These are phyloP conservation scores for Xiphophorus maculatus DNA, from an alignment of 2,113 vertebrate genomes.

Conservation along the genomic window DNA sequence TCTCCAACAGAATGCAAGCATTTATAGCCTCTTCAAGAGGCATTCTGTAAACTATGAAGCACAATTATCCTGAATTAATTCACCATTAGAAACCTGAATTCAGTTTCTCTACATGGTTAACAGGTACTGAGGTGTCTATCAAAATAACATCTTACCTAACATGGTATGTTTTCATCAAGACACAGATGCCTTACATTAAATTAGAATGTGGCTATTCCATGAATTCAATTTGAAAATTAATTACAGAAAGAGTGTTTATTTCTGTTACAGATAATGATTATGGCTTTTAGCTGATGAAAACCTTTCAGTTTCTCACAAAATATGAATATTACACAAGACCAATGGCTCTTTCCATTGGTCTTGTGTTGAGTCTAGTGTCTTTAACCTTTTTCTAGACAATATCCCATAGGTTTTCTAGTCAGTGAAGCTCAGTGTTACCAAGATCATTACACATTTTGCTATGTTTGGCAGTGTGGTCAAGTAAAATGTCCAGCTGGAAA, in stretches of 20 bases:
- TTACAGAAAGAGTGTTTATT: not conserved
- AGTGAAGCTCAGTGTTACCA: no score
- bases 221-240: not conserved
- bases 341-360: no score
- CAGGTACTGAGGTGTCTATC: not conserved
- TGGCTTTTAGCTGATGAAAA: not conserved
- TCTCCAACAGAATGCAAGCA: slow-evolving; percentile 26
- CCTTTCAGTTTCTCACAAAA: not conserved
- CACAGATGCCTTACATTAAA: not conserved
- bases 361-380: no score
- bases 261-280: not conserved
- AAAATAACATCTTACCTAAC: not conserved
- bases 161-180: not conserved
- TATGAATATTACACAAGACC: not conserved
- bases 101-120: slow-evolving; percentile 11
- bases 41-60: slow-evolving; percentile 19
- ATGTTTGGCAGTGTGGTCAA: not conserved
- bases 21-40: slow-evolving; percentile 11
- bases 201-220: no score
- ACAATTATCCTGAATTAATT: slow-evolving; percentile 16
- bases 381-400: no score
- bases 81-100: slow-evolving; percentile 9
- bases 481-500: not conserved
- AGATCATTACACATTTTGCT: not conserved
- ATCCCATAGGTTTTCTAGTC: no score